phyloP scores from a whole-genome alignment of 2,113 vertebrate species.

The Abramis brama region DNA sequence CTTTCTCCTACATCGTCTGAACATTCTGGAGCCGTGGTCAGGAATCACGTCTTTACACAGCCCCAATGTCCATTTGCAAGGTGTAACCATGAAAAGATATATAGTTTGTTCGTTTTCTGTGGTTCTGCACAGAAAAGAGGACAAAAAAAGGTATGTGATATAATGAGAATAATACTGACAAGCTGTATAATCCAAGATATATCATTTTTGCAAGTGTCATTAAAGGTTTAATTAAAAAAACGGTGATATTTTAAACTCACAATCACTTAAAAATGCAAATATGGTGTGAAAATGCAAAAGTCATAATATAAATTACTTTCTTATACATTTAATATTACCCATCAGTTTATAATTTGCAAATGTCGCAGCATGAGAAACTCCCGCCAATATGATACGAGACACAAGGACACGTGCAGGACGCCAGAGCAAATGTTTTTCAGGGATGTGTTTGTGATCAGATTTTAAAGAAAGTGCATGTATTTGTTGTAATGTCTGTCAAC shows the following conservation, averaged over 20 bases:
- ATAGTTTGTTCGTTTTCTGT: not conserved
- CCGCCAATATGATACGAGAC: not conserved
- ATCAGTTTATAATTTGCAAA: not conserved
- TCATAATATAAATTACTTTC: not conserved
- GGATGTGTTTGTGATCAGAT: not conserved
- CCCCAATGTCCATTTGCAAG: not conserved
- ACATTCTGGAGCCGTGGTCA: not conserved
- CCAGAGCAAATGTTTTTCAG: not conserved
- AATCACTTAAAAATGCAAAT: not conserved
- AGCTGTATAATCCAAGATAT: not conserved
- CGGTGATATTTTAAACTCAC: not conserved
- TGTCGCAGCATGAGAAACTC: not conserved
- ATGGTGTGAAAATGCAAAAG: not conserved
- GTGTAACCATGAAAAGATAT: slow-evolving; percentile 8
- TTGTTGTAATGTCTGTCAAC: not conserved
- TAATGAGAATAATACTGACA: not conserved
- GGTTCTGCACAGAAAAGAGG: slow-evolving; percentile 32
- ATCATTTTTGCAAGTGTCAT: not conserved
- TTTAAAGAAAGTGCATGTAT: not conserved
- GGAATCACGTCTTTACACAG: not conserved
- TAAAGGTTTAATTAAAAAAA: not conserved
- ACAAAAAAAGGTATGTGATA: not conserved
- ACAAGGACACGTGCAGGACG: not conserved
- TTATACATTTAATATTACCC: not conserved
- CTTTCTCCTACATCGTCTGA: slow-evolving; percentile 25